A percentile compares a stretch with the other conserved stretches of the same genome.
Conservation (phyloP, 1,140 invertebrate genomes). For the Vollenhovia emeryi region DNA sequence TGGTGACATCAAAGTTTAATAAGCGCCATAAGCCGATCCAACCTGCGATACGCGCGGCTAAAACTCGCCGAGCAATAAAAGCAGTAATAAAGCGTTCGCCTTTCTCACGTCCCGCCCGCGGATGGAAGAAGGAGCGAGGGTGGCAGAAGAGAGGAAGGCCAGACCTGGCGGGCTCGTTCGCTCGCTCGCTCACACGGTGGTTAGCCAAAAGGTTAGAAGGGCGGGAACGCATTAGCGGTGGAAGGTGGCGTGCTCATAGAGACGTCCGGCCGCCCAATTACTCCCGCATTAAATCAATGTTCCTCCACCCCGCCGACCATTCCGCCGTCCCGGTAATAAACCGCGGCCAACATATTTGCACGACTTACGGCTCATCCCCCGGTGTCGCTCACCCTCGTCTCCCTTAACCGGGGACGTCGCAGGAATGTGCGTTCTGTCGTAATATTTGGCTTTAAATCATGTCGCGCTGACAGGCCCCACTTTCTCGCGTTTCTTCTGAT, state of each 20-base stretch:
- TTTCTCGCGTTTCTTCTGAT: conserved; percentile 77
- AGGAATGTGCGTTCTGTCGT: conserved; percentile 84
- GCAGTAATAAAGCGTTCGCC: conserved; percentile 79
- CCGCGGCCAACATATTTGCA: conserved; percentile 81
- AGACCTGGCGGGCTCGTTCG: conserved; percentile 2
- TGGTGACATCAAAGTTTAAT: conserved; percentile 77
- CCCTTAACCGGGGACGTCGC: conserved; percentile 43
- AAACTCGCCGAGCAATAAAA: conserved; percentile 80
- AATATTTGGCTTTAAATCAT: conserved; percentile 87
- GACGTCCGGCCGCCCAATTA: conserved; percentile 84
- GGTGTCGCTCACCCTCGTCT: conserved; percentile 49
- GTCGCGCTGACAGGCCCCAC: conserved; percentile 81
- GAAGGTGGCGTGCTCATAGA: conserved; percentile 81
- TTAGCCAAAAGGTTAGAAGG: conserved; percentile 72
- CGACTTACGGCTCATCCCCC: conserved; percentile 74
- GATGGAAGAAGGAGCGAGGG: conserved; percentile 20
- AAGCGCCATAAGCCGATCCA: conserved; percentile 74
- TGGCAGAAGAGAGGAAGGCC: neutral
- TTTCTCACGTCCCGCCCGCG: conserved; percentile 66
- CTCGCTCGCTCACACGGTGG: conserved; percentile 68
- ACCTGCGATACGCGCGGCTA: conserved; percentile 68
- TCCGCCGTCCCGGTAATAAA: conserved; percentile 81
- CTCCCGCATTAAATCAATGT: conserved; percentile 84
- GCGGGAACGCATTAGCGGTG: conserved; percentile 78
- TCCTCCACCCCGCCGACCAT: conserved; percentile 75